Conservation (phyloP, 2,797 vertebrate genomes). For the Sphaeramia orbicularis region DNA sequence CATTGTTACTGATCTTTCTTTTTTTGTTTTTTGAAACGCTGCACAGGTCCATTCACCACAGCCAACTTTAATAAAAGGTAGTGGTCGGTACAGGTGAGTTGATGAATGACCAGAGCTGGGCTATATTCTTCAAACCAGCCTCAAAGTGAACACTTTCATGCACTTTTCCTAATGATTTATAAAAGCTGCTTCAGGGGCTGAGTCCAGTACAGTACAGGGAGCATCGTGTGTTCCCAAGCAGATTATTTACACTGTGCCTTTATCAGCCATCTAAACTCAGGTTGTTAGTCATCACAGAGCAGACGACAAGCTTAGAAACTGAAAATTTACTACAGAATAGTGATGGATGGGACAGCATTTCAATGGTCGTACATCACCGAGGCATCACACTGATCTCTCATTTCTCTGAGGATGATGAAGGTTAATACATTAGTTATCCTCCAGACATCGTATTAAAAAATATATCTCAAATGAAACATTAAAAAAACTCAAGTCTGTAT, state of each 20-base stretch:
- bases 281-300: constrained; percentile 95
- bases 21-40: constrained; percentile 30
- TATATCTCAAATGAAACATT: neutral
- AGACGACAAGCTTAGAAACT: constrained; percentile 92
- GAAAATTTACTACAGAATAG: constrained; percentile 93
- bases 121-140: constrained; percentile 70
- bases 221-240: constrained; percentile 85
- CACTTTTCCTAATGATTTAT: constrained; percentile 61
- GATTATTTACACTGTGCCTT: constrained; percentile 95
- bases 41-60: constrained; percentile 24
- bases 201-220: constrained; percentile 78
- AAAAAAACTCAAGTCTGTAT: neutral
- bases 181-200: constrained; percentile 56
- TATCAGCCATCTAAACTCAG: constrained; percentile 90
- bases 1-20: neutral
- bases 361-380: constrained; percentile 89
- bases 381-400: constrained; percentile 87
- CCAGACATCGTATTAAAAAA: constrained; percentile 1
- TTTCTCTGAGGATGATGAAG: constrained; percentile 87
- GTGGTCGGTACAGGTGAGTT: constrained; percentile 42
- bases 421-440: constrained; percentile 79
- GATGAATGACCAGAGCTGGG: constrained; percentile 70
- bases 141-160: constrained; percentile 45
- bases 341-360: constrained; percentile 94
- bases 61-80: constrained; percentile 63